Conservation (phyloP, 2,888 invertebrate genomes). For the Lathronympha strigana region DNA sequence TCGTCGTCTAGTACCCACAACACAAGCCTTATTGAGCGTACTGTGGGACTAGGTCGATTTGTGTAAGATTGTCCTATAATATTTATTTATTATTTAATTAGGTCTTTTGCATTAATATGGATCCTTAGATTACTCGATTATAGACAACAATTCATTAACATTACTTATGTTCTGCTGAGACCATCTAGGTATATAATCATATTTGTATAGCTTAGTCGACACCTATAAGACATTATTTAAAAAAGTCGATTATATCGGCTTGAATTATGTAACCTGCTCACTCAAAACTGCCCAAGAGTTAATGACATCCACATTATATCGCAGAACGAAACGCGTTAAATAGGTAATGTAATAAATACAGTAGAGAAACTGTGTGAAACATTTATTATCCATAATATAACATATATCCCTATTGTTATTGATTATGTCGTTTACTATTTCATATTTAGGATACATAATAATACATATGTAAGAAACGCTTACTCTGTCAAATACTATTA, state of each 20-base stretch:
- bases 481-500: conserved; percentile 9
- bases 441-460: conserved; percentile 21
- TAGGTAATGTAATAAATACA: background rate
- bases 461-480: background rate
- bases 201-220: conserved; percentile 1
- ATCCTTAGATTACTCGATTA: conserved; percentile 18
- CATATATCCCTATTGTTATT: background rate
- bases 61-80: no score
- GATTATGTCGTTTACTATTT: conserved; percentile 1
- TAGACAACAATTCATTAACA: conserved; percentile 22
- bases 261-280: conserved; percentile 6
- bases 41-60: no score
- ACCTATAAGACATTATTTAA: background rate
- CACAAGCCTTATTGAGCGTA: no score
- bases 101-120: conserved; percentile 1
- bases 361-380: background rate
- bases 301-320: background rate
- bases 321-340: background rate
- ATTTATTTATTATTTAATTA: no score
- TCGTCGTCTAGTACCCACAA: no score
- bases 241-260: background rate
- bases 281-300: background rate
- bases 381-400: conserved; percentile 19
- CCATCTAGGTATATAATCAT: background rate
- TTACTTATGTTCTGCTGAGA: conserved; percentile 14